Conservation (phyloP, 2,113 vertebrate genomes). For the Spizaetus ornatus region DNA sequence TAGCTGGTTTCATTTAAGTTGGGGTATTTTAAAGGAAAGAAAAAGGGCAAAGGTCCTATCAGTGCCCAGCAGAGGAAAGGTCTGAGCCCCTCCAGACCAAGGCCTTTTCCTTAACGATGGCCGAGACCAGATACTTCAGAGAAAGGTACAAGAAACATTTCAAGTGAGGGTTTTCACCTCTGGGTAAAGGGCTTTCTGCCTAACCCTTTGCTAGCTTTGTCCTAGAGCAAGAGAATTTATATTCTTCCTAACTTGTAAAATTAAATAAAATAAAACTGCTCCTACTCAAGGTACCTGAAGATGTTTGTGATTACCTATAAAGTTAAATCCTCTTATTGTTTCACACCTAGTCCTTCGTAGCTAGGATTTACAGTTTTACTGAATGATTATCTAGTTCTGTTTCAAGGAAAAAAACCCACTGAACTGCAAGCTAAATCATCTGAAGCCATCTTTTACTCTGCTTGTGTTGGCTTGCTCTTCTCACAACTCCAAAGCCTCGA, state of each 20-base stretch:
- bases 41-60: background rate
- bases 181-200: background rate
- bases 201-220: background rate
- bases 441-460: background rate
- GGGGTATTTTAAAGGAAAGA: background rate
- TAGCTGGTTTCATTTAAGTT: background rate
- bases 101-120: background rate
- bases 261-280: background rate
- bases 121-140: background rate
- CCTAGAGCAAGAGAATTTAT: background rate
- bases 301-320: background rate
- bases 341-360: background rate
- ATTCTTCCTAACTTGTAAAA: background rate
- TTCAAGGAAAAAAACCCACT: background rate
- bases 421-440: background rate
- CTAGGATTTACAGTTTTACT: background rate
- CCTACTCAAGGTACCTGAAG: background rate
- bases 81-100: background rate
- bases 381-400: background rate
- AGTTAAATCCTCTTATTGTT: background rate
- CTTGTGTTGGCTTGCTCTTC: background rate
- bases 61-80: background rate
- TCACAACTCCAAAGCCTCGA: background rate
- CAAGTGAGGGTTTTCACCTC: background rate
- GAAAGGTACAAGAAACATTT: background rate